A percentile compares a stretch with the other conserved stretches of the same genome.
These are phyloP conservation scores for Euzetes globulus DNA, from an alignment of 2,888 invertebrate genomes.

Conservation along the genomic window DNA sequence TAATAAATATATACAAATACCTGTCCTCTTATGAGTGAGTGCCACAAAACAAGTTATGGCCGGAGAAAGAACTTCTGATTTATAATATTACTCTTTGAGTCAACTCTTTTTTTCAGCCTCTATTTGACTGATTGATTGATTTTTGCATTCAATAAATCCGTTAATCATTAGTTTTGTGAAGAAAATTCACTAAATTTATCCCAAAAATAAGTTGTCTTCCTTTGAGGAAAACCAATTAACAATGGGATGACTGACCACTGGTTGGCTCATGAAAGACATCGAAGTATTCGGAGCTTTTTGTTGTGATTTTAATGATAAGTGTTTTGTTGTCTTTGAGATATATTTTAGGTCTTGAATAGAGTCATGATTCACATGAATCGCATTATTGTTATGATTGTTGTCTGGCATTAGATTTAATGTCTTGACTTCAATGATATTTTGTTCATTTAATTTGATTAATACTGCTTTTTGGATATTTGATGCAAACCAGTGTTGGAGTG, in stretches of 20 bases:
- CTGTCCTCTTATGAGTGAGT: slow-evolving; percentile 8
- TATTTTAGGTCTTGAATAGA: neutral
- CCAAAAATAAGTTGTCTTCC: neutral
- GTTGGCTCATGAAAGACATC: neutral
- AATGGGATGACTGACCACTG: neutral
- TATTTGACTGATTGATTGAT: neutral
- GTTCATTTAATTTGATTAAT: slow-evolving; percentile 19
- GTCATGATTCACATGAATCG: slow-evolving; percentile 13
- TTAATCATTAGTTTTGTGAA: neutral
- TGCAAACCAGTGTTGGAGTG: slow-evolving; percentile 7
- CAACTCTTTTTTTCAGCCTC: neutral
- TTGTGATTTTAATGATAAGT: neutral
- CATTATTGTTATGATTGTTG: slow-evolving; percentile 2
- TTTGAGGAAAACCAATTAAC: neutral
- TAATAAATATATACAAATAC: slow-evolving; percentile 1
- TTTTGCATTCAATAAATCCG: neutral
- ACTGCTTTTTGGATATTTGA: slow-evolving; percentile 5
- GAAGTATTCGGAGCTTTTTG: neutral
- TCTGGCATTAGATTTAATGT: slow-evolving; percentile 4
- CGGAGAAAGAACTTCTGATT: neutral
- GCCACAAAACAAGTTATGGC: neutral
- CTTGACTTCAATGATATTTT: slow-evolving; percentile 11
- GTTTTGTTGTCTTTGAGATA: neutral
- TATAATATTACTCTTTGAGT: neutral
- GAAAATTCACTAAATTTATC: neutral